Conservation (phyloP, 2,888 invertebrate genomes). For the Noctua janthina region DNA sequence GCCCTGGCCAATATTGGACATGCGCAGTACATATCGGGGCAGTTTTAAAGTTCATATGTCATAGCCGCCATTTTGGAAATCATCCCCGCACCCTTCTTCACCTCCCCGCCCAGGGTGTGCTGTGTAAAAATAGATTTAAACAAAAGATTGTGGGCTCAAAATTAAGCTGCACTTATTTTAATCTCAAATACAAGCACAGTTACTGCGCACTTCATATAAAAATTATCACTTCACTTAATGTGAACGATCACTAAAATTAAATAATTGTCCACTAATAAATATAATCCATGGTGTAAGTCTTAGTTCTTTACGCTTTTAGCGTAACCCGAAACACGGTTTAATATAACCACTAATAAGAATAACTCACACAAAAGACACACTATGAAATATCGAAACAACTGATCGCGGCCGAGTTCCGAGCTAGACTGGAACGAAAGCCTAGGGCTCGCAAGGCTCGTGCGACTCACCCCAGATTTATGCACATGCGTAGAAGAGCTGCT, state of each 20-base stretch:
- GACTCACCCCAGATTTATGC: slow-evolving; percentile 48
- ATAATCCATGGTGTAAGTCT: not conserved
- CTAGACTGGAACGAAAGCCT: slow-evolving; percentile 3
- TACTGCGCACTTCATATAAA: not conserved
- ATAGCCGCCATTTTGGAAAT: slow-evolving; percentile 26
- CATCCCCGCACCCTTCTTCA: not conserved
- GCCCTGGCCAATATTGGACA: slow-evolving; percentile 19
- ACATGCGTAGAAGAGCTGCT: slow-evolving; percentile 43
- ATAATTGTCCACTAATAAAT: not conserved
- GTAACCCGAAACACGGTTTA: too few species aligned
- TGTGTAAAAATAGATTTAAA: not conserved
- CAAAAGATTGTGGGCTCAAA: not conserved
- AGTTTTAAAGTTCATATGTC: not conserved
- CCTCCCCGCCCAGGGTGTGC: not conserved
- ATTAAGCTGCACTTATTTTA: not conserved
- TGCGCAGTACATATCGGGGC: slow-evolving; percentile 30
- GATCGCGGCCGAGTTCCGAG: not conserved
- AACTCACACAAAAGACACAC: not conserved
- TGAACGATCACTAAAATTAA: not conserved
- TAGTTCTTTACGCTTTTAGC: not conserved
- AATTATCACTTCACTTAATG: not conserved
- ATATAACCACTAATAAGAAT: not conserved
- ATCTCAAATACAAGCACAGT: not conserved
- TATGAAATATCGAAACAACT: not conserved
- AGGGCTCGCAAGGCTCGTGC: not conserved